phyloP scores from a whole-genome alignment of 2,113 vertebrate species.

The Ivindomyrus marchei region DNA sequence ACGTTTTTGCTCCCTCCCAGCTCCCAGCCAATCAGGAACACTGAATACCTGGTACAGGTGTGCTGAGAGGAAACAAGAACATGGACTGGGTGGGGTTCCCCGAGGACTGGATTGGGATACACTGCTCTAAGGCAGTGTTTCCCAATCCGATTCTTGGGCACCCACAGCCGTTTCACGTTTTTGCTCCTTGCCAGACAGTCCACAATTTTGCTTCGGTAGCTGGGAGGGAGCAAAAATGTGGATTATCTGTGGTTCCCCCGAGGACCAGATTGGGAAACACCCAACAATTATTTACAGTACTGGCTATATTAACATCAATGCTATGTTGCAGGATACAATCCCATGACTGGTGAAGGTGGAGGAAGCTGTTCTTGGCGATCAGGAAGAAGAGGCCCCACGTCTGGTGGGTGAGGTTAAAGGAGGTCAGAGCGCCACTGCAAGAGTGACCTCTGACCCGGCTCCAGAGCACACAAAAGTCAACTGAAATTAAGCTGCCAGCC shows the following conservation, averaged over 20 bases:
- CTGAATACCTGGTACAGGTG: too few species aligned
- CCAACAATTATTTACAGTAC: not conserved
- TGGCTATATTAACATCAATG: not conserved
- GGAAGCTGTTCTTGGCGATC: slow-evolving; percentile 81
- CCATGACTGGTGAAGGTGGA: slow-evolving; percentile 79
- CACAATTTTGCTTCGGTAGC: not conserved
- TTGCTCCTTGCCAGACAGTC: too few species aligned
- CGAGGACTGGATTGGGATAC: too few species aligned
- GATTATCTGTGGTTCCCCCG: not conserved
- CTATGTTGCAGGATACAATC: slow-evolving; percentile 73
- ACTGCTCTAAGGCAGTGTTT: too few species aligned
- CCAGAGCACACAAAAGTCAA: slow-evolving; percentile 20
- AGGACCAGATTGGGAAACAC: not conserved
- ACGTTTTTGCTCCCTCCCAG: not conserved
- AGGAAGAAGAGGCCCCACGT: slow-evolving; percentile 76
- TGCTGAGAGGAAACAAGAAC: too few species aligned
- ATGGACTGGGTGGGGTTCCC: too few species aligned
- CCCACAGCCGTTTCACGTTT: too few species aligned
- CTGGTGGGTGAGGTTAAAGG: slow-evolving; percentile 85
- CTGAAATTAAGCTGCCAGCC: slow-evolving; percentile 45
- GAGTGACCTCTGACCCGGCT: slow-evolving; percentile 32
- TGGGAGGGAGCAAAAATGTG: not conserved
- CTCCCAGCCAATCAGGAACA: not conserved
- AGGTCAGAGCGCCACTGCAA: slow-evolving; percentile 39
- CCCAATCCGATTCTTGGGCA: too few species aligned